Conservation (phyloP, 2,888 invertebrate species). For the Hydraecia micacea region DNA sequence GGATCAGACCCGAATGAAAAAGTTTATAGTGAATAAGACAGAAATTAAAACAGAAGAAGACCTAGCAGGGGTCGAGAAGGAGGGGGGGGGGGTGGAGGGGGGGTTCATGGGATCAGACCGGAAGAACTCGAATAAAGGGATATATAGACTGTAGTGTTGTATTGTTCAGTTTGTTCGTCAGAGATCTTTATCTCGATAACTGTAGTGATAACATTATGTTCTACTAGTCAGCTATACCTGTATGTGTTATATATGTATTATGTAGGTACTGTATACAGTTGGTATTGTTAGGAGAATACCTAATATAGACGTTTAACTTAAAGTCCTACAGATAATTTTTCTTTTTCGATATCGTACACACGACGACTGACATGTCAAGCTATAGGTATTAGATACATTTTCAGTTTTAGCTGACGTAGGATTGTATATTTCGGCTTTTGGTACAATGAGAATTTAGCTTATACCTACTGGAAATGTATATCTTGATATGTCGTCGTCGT, state of each 20-base stretch:
- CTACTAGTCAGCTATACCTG: neutral
- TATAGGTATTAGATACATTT: neutral
- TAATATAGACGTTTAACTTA: neutral
- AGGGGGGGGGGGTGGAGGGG: too few relatives aligned
- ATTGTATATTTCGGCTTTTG: neutral
- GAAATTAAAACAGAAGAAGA: too few relatives aligned
- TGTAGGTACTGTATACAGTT: neutral
- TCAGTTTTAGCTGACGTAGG: neutral
- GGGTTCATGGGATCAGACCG: too few relatives aligned
- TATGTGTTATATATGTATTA: neutral
- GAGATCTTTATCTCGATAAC: constrained; percentile 35
- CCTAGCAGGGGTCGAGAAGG: too few relatives aligned
- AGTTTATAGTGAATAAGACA: too few relatives aligned
- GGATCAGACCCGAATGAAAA: too few relatives aligned
- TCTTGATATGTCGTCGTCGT: too few relatives aligned
- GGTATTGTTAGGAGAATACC: neutral
- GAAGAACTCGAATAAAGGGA: too few relatives aligned
- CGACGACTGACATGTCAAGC: neutral
- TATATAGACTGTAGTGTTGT: neutral
- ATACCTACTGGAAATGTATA: too few relatives aligned
- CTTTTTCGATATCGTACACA: neutral
- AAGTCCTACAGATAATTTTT: neutral
- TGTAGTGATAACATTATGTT: constrained; percentile 35
- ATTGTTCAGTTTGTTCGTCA: constrained; percentile 47
- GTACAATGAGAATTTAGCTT: neutral